Evolutionary conservation across 2,888 invertebrate genomes (phyloP).

Genomic region (Calliscelio sp.): DNA sequence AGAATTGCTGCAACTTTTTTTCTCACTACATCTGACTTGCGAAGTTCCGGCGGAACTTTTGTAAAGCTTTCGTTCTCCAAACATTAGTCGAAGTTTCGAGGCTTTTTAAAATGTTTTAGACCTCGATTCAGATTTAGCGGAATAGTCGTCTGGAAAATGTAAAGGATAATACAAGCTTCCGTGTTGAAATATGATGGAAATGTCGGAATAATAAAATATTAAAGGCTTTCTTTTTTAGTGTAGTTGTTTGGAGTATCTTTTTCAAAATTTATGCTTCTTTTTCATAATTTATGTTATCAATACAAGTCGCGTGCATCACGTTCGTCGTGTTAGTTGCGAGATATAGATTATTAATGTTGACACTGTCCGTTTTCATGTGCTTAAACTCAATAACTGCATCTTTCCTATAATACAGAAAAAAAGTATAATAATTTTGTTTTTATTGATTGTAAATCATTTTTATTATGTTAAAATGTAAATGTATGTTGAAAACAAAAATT

Average conservation of each 20-base stretch:
- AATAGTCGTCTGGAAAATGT: background rate
- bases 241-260: too few species aligned
- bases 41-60: constrained; percentile 24
- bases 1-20: constrained; percentile 13
- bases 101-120: constrained; percentile 11
- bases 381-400: constrained; percentile 80
- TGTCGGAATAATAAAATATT: too few species aligned
- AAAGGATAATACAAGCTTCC: background rate
- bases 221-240: too few species aligned
- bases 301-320: constrained; percentile 85
- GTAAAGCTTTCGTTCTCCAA: constrained; percentile 17
- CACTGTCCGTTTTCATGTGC: constrained; percentile 85
- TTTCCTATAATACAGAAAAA: constrained; percentile 72
- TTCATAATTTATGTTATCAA: too few species aligned
- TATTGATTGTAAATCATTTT: too few species aligned
- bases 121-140: background rate
- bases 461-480: too few species aligned
- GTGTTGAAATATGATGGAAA: background rate
- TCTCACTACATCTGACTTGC: constrained; percentile 26
- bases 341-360: constrained; percentile 86
- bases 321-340: constrained; percentile 86
- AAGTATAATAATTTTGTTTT: too few species aligned
- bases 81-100: constrained; percentile 7
- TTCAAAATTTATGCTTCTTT: too few species aligned
- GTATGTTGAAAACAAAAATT: too few species aligned